phyloP scores from a whole-genome alignment of 2,888 invertebrate species.

The Actias luna region DNA sequence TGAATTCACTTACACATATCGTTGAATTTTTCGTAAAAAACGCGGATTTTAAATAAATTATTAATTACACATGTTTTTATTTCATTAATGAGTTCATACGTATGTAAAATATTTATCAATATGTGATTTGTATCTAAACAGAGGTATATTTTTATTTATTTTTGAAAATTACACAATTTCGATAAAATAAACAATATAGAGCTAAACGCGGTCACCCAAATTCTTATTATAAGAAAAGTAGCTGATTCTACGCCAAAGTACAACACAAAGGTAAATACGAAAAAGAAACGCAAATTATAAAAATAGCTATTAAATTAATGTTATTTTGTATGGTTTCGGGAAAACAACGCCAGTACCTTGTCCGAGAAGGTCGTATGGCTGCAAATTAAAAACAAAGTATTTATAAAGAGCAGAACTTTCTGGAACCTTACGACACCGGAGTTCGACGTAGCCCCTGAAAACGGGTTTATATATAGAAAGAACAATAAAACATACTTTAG shows the following conservation, averaged over 20 bases:
- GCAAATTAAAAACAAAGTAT: background rate
- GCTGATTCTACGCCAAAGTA: background rate
- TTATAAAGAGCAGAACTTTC: background rate
- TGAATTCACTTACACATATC: too few species aligned
- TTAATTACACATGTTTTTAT: too few species aligned
- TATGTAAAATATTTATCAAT: too few species aligned
- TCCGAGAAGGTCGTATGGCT: conserved; percentile 2
- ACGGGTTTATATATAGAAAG: background rate
- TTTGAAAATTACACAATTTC: too few species aligned
- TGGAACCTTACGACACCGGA: background rate
- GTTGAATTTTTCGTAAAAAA: too few species aligned
- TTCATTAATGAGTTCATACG: too few species aligned
- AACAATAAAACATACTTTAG: background rate
- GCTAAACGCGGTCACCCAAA: too few species aligned
- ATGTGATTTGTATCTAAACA: too few species aligned
- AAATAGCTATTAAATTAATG: background rate
- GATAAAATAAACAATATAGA: too few species aligned
- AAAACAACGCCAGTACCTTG: conserved; percentile 8
- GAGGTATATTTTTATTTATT: too few species aligned
- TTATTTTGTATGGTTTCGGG: background rate
- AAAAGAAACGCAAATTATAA: background rate
- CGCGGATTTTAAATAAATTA: too few species aligned
- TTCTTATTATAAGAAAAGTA: background rate
- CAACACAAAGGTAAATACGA: background rate
- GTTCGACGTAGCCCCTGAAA: background rate